Base-by-base conservation (phyloP, 2,797 vertebrate genomes). In the Cuculus canorus region DNA sequence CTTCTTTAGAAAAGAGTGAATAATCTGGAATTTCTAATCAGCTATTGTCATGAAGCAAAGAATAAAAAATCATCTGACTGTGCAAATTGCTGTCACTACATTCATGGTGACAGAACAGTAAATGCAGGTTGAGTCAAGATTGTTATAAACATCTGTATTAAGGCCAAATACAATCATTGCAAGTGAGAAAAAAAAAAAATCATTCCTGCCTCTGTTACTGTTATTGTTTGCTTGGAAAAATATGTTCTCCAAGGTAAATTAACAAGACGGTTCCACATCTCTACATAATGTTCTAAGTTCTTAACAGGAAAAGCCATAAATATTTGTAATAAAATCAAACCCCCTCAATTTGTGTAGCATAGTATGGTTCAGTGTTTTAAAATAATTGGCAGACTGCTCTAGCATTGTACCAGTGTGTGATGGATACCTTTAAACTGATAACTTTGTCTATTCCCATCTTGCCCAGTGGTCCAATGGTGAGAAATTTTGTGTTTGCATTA, bases 361-460 rank as follows among this genome's bases (percentile, higher is more conserved):
- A 19, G 28, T 53, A 86, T 61, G 28, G 87, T 81, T 91, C 69
- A 66, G 19, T 45, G 77, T 96, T 73, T 90, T 56, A 90, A 86
- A 94, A 90, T 86, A 93, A 91, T 47, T 92, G 83, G 17, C 54
- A 72, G 47, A 47, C 45, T 81, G 57, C 72, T 76, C 61, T 81
- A 48, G 53, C 64, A 50, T 21, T 65, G 50, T 86, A 57, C 37
- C 33, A 9, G 19, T 23, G 30, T 63, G 25, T 93, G 90, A 88
- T 28, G n/a, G 82, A 82, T 80, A 82, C 35, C n/a, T 60, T 78
- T 86, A 81, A 82, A 92, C 43, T 81, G 88, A 88, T 88, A 94
- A n/a, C 52, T 76, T 91, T 53, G 22, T 68, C 76, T 80, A 15
- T 39, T 78, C 73, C 50, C 24, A n/a, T 91, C 47, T 91, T 78